Evolutionary conservation across 2,888 invertebrate genomes (phyloP).

Genomic region (Flexamia atlantica): DNA sequence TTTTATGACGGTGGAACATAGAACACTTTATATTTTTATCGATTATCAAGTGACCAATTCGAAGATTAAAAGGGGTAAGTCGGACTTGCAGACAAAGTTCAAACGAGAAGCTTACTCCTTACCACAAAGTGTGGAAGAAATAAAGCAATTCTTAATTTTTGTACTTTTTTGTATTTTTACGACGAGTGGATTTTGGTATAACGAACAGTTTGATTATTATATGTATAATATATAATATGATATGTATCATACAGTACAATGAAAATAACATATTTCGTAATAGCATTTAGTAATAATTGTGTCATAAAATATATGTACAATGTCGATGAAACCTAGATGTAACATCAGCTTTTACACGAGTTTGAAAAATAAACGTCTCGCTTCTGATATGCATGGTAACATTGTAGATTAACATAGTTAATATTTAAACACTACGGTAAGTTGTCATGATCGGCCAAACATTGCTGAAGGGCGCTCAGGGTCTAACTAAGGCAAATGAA

Average conservation of each 20-base stretch:
- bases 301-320: constrained; percentile 60
- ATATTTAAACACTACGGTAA: constrained; percentile 40
- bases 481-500: constrained; percentile 45
- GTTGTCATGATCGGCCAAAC: constrained; percentile 2
- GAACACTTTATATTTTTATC: too few species aligned
- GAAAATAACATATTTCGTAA: constrained; percentile 69
- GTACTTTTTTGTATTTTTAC: constrained; percentile 65
- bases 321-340: constrained; percentile 55
- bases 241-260: constrained; percentile 70
- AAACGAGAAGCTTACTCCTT: constrained; percentile 11
- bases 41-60: too few species aligned
- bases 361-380: constrained; percentile 57
- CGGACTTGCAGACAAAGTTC: too few species aligned
- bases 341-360: constrained; percentile 52
- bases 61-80: too few species aligned
- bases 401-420: constrained; percentile 35
- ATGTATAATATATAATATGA: constrained; percentile 67
- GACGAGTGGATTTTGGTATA: constrained; percentile 65
- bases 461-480: constrained; percentile 50
- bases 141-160: constrained; percentile 63
- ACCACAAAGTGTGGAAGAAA: constrained; percentile 53
- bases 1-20: too few species aligned
- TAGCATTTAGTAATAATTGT: constrained; percentile 66
- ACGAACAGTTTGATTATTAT: constrained; percentile 64
- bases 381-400: constrained; percentile 53